Evolutionary conservation across 2,113 vertebrate species (phyloP), one percentile per base, ranked within the genome.

Genomic region (Silurus glanis): DNA sequence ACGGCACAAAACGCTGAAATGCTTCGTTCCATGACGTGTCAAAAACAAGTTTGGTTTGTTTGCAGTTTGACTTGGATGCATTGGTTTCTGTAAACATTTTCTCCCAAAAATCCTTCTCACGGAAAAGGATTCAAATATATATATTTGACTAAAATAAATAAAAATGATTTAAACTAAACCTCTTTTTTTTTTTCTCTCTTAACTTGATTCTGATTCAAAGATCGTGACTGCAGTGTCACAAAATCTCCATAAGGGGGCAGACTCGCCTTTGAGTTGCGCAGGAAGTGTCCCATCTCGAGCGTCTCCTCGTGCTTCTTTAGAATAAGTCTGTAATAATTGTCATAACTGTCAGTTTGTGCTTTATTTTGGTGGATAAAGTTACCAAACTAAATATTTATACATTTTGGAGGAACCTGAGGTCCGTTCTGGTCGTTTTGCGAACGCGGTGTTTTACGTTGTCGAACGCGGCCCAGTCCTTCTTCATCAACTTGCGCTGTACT

Each of bases 121-220:
- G 90, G 92, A 59, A 93, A 92, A 93, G 91, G 88, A 90, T 93
- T 94, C 93, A 84, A 94, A 86, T 74, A 87, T 94, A 94, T 95
- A 95, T 96, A 95, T 95, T 95, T 95, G 95, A 95, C 94, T 94
- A 94, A 95, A 91, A 90, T 90, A 94, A 95, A 94, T 90, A 90
- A 95, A 95, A 94, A 87, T 72, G 86, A 93, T 89, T 86, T 91
- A 94, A 94, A 93, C 91, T 71, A 89, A 84, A 66, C 90, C 47
- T 12, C 51, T 23, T 85, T 83, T 47, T 58, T 9, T 12, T 19
- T 85, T 53, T 81, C 86, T 58, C 53, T 56, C 25, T 12, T 25
- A 3, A 2, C 47, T 85, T 74, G 16, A 59, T 59, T 82, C 8
- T 75, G 13, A 25, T 6, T 80, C 2, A 0, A 79, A 47, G 21